Conservation (phyloP, 2,113 vertebrate genomes). For the Benitochromis conjunctus region DNA sequence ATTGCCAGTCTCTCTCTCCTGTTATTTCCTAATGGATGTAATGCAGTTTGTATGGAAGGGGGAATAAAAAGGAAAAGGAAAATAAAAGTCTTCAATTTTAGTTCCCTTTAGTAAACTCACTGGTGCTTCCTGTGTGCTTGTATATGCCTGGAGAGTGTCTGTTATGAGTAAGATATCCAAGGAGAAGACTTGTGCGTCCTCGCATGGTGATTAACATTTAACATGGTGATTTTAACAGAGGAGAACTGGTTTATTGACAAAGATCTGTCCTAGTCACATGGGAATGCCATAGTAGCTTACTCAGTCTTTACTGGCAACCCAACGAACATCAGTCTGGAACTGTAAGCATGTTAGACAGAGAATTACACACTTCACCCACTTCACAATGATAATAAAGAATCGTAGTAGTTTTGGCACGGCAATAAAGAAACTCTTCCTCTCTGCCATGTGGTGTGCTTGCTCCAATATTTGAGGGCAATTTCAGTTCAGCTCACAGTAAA, state of each 20-base stretch:
- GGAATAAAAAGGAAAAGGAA: background rate
- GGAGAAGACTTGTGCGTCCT: background rate
- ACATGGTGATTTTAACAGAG: background rate
- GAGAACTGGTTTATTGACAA: background rate
- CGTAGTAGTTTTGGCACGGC: background rate
- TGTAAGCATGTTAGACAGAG: background rate
- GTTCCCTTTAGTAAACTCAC: background rate
- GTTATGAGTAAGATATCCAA: background rate
- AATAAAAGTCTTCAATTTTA: background rate
- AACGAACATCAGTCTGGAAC: background rate
- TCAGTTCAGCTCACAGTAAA: background rate
- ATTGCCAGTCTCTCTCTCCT: background rate
- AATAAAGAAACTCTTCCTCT: background rate
- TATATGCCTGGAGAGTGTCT: background rate
- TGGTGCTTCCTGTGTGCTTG: background rate
- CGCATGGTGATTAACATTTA: background rate
- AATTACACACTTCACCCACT: background rate
- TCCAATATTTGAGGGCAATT: background rate
- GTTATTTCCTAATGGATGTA: background rate
- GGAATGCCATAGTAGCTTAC: accelerated
- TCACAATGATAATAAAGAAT: background rate
- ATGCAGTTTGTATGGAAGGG: background rate
- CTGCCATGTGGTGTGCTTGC: background rate
- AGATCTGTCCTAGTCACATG: background rate
- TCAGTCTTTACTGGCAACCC: background rate